Evolutionary conservation across 2,797 vertebrate genomes (phyloP), one percentile per base, ranked within the genome.

Genomic region (Sebastes matsubarae): DNA sequence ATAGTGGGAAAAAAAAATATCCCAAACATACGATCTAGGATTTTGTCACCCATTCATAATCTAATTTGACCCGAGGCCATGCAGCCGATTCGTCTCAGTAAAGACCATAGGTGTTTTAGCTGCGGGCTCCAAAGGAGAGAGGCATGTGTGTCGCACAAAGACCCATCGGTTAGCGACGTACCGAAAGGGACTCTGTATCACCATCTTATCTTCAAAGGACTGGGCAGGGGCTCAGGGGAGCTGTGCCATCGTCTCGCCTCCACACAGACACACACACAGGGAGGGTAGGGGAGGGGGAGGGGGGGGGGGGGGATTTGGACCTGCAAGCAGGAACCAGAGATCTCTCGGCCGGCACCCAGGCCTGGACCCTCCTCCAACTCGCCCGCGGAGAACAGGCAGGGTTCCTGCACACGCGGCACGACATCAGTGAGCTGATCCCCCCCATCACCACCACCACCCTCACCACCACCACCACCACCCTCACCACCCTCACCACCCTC

Each of bases 171-270:
- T 94, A 93, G 92, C 89, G 57, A 90, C 92, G 92, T 93, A 96
- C 92, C 93, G 89, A 95, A 94, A 95, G 94, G 92, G 94, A 94
- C 92, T 93, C 93, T 94, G 93, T 96, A 95, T 95, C 94, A 93
- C 94, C 93, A 96, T 95, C 94, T 95, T 95, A 95, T 95, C 94
- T 95, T 96, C 95, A 95, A 96, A 96, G 93, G 93, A 92, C 93
- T 95, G 95, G 95, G 94, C 94, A 94, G 92, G 89, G 93, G 92
- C 94, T 94, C 92, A 92, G 88, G 93, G 92, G 93, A 94, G 90
- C 93, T 86, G 90, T 94, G 92, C 92, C 94, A 94, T 90, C 82
- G 92, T 92, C 92, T 94, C 91, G 92, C 89, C 92, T 93, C 91
- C 94, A 89, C 92, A 90, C 91, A 94, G 82, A 88, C 90, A 92